Percentiles rank a stretch among this genome's conserved stretches.
phyloP scores from a whole-genome alignment of 2,797 vertebrate genomes.

The Squalus acanthias region DNA sequence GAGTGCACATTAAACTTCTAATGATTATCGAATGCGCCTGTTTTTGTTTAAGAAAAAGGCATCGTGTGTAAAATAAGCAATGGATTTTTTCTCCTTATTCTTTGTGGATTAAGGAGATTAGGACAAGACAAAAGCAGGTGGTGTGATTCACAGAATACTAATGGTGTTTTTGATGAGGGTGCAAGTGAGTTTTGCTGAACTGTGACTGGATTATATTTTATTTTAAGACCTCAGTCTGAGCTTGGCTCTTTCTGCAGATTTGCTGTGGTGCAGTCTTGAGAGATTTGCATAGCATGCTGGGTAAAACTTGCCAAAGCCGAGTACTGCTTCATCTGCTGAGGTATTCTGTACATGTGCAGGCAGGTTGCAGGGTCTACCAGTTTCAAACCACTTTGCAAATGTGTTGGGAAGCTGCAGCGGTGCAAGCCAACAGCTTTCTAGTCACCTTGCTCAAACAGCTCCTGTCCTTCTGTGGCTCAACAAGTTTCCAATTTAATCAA shows the following conservation, averaged over 20 bases:
- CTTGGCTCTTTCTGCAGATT: background rate
- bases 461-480: background rate
- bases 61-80: background rate
- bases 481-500: background rate
- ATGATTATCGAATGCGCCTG: background rate
- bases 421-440: background rate
- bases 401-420: background rate
- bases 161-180: conserved; percentile 39
- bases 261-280: conserved; percentile 12
- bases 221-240: background rate
- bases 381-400: background rate
- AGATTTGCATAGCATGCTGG: background rate
- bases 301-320: background rate
- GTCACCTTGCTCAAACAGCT: background rate
- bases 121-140: background rate
- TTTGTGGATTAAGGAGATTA: background rate
- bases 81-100: background rate
- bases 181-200: conserved; percentile 25
- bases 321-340: background rate
- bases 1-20: background rate
- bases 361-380: background rate
- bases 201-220: background rate
- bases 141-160: background rate
- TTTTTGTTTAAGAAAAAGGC: background rate
- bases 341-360: background rate